Base-by-base conservation (phyloP, 2,888 invertebrate species). In the Lordiphosa andalusiaca region DNA sequence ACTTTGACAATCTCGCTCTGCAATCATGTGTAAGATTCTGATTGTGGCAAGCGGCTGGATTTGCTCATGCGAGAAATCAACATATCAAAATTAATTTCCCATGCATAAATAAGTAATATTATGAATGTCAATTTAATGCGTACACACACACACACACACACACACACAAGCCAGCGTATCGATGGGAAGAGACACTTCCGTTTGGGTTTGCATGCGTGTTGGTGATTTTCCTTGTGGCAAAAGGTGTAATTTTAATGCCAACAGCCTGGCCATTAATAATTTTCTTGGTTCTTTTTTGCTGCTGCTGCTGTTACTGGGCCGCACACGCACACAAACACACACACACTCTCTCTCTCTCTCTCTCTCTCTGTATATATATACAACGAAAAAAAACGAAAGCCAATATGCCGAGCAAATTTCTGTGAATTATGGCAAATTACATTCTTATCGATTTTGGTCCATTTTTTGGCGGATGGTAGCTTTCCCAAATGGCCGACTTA, bases 381-480 rank as follows among this genome's bases (percentile, higher is more conserved):
- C 4, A 52, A 52, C 16, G 42, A 57, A 25, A 6, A 52, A 52
- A 21, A 42, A 47, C 51, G 47, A 70, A 73, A 73, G 69, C 77
- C 77, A 78, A 78, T 78, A 81, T 82, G 59, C 73, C 69, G 73
- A 81, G 67, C 75, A 78, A 82, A 78, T 78, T 78, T 78, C 82
- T 75, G 75, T 78, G 85, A 80, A 86, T 86, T 86, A 83, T 84
- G 84, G 85, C 84, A 86, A 86, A 84, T 86, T 86, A 84, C 86
- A 80, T 86, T 84, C 77, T 80, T 86, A 84, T 84, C 85, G 86
- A 86, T 86, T 63, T 63, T 83, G 74, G 77, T 71, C 71, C 73
- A 69, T 73, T 68, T 71, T 63, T 63, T 50, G 41, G 6, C 6
- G 6, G 6, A 1, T 2, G 25, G 6, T 6, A 25, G 7, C 7